phyloP scores from a whole-genome alignment of 1,140 invertebrate genomes.

The Schlechtendalia chinensis region DNA sequence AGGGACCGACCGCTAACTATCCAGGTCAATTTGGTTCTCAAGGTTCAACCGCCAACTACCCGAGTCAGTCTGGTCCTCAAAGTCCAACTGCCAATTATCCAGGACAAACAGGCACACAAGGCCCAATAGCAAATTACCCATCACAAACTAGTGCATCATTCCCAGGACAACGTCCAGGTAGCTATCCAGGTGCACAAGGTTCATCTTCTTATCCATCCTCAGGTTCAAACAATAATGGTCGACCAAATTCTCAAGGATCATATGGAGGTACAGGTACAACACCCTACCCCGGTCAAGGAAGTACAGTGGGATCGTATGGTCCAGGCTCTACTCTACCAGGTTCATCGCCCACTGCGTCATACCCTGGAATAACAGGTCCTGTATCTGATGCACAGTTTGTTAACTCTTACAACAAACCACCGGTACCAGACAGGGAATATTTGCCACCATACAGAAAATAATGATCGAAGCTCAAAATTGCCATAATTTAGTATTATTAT shows the following conservation, averaged over 20 bases:
- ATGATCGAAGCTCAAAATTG: constrained; percentile 43
- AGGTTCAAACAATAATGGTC: constrained; percentile 27
- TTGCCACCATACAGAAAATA: constrained; percentile 52
- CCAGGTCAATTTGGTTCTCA: constrained; percentile 51
- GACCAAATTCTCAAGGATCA: constrained; percentile 49
- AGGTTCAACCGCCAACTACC: constrained; percentile 51
- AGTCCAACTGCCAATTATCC: constrained; percentile 53
- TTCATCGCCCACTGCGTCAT: constrained; percentile 13
- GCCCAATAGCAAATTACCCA: constrained; percentile 52
- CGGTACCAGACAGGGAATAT: constrained; percentile 52
- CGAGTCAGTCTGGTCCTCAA: constrained; percentile 52
- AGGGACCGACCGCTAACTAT: constrained; percentile 51
- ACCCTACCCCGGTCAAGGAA: constrained; percentile 17
- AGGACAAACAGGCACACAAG: constrained; percentile 56
- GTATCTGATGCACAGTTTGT: constrained; percentile 44
- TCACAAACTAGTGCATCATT: constrained; percentile 55
- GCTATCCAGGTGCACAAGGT: constrained; percentile 52
- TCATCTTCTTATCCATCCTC: constrained; percentile 45
- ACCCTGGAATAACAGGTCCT: constrained; percentile 7
- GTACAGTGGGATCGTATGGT: constrained; percentile 24
- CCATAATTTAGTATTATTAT: constrained; percentile 39
- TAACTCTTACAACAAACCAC: constrained; percentile 32
- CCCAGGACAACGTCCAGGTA: constrained; percentile 53
- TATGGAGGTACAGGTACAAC: constrained; percentile 7
- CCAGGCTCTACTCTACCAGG: constrained; percentile 7